Conservation (phyloP, 2,888 invertebrate genomes). For the Enoplolaimus lenunculus region DNA sequence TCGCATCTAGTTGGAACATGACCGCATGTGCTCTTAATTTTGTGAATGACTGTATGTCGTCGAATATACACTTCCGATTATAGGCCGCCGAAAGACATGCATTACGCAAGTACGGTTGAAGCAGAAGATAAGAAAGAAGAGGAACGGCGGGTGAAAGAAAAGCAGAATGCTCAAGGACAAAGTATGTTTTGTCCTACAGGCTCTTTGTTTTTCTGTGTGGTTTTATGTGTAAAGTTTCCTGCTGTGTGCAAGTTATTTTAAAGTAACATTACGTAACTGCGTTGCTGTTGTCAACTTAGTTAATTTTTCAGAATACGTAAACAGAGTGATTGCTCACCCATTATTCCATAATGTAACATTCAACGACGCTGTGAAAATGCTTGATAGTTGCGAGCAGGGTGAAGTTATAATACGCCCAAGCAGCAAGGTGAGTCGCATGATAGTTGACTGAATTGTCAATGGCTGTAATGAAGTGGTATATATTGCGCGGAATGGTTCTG, state of each 20-base stretch:
- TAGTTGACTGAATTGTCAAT: too few species aligned
- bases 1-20: too few species aligned
- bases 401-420: constrained; percentile 91
- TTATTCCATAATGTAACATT: constrained; percentile 91
- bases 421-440: constrained; percentile 55
- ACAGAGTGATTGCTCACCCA: constrained; percentile 91
- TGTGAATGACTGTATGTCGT: too few species aligned
- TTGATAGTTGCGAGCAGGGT: constrained; percentile 83
- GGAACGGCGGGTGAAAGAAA: constrained; percentile 53
- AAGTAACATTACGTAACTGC: too few species aligned
- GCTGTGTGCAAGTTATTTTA: too few species aligned
- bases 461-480: constrained; percentile 20
- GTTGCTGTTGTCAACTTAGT: too few species aligned
- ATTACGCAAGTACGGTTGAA: constrained; percentile 73
- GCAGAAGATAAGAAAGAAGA: constrained; percentile 61
- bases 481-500: constrained; percentile 15
- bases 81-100: constrained; percentile 72
- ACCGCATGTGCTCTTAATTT: too few species aligned
- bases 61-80: too few species aligned
- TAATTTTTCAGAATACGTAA: constrained; percentile 60
- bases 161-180: constrained; percentile 12
- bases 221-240: too few species aligned
- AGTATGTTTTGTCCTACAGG: too few species aligned
- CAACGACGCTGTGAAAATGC: constrained; percentile 73
- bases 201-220: too few species aligned